Evolutionary conservation across 2,113 vertebrate genomes (phyloP), one percentile per base, ranked within the genome.

Genomic region (Lophochroa leadbeateri): DNA sequence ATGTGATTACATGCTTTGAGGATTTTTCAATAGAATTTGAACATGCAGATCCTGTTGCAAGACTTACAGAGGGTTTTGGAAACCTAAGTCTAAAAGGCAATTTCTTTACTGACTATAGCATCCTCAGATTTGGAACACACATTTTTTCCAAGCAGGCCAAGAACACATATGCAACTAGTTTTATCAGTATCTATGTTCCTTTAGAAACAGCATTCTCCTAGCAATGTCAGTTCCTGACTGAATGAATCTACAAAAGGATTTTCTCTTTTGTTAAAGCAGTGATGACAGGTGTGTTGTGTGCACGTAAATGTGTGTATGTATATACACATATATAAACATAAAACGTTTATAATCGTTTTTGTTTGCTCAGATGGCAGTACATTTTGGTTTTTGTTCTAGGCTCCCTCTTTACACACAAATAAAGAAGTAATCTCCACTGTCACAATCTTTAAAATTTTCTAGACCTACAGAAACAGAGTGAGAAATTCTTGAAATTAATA

Each of bases 221-320:
- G 21, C 43, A 76, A n/a, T 79, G 77, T 79, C 28, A 75, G 14
- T 68, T 88, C 29, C 57, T 60, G 43, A 25, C 25, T 79, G 31
- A 87, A 57, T 71, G 77, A 57, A 71, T 76, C 60, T 63, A 19
- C 37, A 58, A 49, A 74, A 33, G 24, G 0, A 49, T 84, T 77
- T 94, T n/a, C 46, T 93, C 18, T 68, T 81, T 52, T 9, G 2
- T 75, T 37, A 37, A 60, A 70, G 49, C 46, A 70, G 17, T 35
- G 58, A 65, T 65, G 49, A 60, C 44, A 81, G 49, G 3, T 21
- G 7, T 64, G 19, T 35, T 60, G 13, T 23, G 41, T 37, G 11
- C 3, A 2, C 2, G 1, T 46, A 29, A 25, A 7, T 17, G 7
- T n/a, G 17, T 47, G 29, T 63, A 1, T 67, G 28, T 37, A 11